phyloP scores from a whole-genome alignment of 2,888 invertebrate genomes.

The Agriopis aurantiaria region DNA sequence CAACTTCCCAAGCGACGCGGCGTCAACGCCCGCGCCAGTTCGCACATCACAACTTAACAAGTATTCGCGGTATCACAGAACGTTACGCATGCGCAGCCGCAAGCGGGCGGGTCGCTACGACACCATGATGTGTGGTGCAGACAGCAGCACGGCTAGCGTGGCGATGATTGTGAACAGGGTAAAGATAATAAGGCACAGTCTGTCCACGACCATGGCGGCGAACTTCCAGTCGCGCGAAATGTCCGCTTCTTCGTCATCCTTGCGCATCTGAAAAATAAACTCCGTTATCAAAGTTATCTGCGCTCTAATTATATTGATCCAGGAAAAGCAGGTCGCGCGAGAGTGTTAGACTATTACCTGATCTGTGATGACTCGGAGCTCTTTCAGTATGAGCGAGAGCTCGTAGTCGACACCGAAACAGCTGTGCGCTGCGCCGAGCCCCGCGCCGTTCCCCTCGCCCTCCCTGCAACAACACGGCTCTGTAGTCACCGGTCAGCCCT shows the following conservation, averaged over 20 bases:
- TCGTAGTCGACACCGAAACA: conserved; percentile 97
- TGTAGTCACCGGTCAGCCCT: conserved; percentile 79
- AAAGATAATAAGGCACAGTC: conserved; percentile 99
- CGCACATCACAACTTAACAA: conserved; percentile 89
- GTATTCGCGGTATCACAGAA: conserved; percentile 90
- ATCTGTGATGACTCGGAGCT: conserved; percentile 96
- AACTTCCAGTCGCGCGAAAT: conserved; percentile 99
- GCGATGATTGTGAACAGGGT: conserved; percentile 99
- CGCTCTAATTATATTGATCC: neutral
- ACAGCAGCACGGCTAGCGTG: conserved; percentile 98
- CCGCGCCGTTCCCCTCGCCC: conserved; percentile 89
- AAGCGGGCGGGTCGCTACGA: conserved; percentile 90
- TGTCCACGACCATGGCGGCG: conserved; percentile 99
- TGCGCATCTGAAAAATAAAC: conserved; percentile 91
- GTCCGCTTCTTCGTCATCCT: conserved; percentile 97
- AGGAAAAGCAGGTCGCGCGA: neutral
- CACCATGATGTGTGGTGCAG: conserved; percentile 98
- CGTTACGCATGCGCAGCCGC: conserved; percentile 83
- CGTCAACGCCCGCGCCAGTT: conserved; percentile 78
- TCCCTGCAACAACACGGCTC: conserved; percentile 76
- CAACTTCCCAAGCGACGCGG: conserved; percentile 74
- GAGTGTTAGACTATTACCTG: conserved; percentile 83
- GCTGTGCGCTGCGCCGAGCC: conserved; percentile 91
- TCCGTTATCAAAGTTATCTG: neutral
- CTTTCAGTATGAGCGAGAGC: conserved; percentile 97